phyloP scores from a whole-genome alignment of 2,797 vertebrate species.

The Melanotaenia parkinsoni region DNA sequence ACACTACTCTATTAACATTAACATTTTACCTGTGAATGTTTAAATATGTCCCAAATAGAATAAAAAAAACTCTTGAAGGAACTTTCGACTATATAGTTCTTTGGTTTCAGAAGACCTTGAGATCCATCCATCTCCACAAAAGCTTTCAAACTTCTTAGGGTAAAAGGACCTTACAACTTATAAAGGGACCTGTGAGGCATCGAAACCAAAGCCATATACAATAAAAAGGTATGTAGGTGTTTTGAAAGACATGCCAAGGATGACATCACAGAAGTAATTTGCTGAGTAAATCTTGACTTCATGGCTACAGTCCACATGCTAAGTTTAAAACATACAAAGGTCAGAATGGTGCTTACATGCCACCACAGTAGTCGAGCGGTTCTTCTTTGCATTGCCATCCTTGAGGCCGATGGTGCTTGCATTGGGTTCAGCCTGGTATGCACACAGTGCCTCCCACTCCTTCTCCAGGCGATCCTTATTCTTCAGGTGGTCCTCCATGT shows the following conservation, averaged over 20 bases:
- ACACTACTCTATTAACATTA: neutral
- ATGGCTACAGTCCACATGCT: neutral
- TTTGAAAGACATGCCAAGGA: neutral
- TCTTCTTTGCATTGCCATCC: constrained; percentile 89
- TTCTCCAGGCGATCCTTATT: constrained; percentile 95
- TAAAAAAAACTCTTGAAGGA: neutral
- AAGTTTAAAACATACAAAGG: neutral
- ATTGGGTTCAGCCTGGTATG: constrained; percentile 94
- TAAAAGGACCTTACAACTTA: neutral
- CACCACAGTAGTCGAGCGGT: constrained; percentile 86
- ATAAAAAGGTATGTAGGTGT: neutral
- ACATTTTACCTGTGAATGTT: neutral
- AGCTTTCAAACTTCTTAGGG: neutral
- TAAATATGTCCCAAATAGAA: neutral
- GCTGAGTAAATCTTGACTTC: neutral
- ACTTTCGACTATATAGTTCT: neutral
- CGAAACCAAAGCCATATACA: neutral
- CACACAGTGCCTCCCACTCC: constrained; percentile 96
- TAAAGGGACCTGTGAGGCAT: neutral
- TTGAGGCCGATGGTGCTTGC: constrained; percentile 81
- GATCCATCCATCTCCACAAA: neutral
- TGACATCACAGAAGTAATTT: neutral
- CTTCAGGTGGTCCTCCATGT: constrained; percentile 98
- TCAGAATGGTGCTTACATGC: constrained; percentile 84
- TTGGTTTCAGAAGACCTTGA: neutral